phyloP scores from a whole-genome alignment of 2,888 invertebrate genomes.

The Anorthoa munda region DNA sequence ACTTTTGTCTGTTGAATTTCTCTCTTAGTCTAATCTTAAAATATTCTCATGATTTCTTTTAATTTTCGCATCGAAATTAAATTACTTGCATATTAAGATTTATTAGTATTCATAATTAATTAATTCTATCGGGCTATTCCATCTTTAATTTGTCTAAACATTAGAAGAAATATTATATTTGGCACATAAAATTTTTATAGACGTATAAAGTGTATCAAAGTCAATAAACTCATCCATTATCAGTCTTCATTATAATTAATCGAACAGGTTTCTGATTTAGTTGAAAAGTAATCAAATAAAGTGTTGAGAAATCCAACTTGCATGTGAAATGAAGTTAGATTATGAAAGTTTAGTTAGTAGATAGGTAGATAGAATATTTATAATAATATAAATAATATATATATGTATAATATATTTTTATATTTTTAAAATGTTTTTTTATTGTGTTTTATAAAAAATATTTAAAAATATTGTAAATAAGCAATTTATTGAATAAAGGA shows the following conservation, averaged over 20 bases:
- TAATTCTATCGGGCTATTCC: slow-evolving; percentile 38
- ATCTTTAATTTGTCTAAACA: slow-evolving; percentile 59
- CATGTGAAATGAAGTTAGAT: slow-evolving; percentile 33
- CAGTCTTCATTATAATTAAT: slow-evolving; percentile 62
- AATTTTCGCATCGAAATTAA: slow-evolving; percentile 3
- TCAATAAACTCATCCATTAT: slow-evolving; percentile 69
- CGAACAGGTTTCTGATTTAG: slow-evolving; percentile 62
- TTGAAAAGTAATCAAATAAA: slow-evolving; percentile 49
- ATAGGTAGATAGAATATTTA: slow-evolving; percentile 1
- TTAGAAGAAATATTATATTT: slow-evolving; percentile 58
- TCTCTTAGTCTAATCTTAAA: not conserved
- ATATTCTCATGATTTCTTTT: not conserved
- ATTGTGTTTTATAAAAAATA: too few species aligned
- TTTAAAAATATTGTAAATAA: too few species aligned
- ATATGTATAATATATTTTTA: too few species aligned
- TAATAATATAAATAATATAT: too few species aligned
- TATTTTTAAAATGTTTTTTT: too few species aligned
- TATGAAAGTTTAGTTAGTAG: slow-evolving; percentile 7
- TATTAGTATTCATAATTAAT: slow-evolving; percentile 40
- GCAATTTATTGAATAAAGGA: too few species aligned
- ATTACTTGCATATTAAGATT: slow-evolving; percentile 28
- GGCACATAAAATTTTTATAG: slow-evolving; percentile 60
- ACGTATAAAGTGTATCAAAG: slow-evolving; percentile 62
- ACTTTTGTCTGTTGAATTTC: not conserved
- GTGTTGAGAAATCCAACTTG: slow-evolving; percentile 20